Evolutionary conservation across 2,113 vertebrate species (phyloP).

Genomic region (Tychaedon coryphoeus): DNA sequence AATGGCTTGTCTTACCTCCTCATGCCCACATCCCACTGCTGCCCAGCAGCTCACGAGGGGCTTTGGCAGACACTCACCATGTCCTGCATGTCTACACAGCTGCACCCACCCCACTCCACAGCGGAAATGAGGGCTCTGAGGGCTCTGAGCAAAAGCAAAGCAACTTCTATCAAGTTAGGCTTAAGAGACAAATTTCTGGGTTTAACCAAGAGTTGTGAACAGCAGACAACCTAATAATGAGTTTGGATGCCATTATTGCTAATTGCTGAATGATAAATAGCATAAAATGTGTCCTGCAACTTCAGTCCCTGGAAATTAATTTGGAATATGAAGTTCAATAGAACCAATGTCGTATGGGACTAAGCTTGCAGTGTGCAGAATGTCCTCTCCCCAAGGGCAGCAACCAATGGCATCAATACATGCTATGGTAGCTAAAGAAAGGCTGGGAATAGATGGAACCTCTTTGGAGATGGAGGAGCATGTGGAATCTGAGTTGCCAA

Average conservation of each 20-base stretch:
- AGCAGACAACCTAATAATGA: not conserved
- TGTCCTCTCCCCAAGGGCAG: conserved; percentile 40
- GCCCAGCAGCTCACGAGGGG: not conserved
- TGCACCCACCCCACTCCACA: not conserved
- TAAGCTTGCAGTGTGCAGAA: not conserved
- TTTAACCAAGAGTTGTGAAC: not conserved
- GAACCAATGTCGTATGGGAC: not conserved
- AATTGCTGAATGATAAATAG: conserved; percentile 49
- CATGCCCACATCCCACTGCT: not conserved
- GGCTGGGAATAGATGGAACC: not conserved
- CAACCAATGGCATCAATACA: not conserved
- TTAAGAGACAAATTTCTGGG: not conserved
- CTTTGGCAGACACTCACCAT: not conserved
- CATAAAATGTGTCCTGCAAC: conserved; percentile 7
- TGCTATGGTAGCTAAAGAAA: not conserved
- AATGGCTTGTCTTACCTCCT: not conserved
- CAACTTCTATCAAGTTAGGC: not conserved
- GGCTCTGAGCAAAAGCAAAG: not conserved
- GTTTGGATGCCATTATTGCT: conserved; percentile 39
- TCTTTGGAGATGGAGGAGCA: not conserved
- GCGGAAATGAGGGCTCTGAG: not conserved
- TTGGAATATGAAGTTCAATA: conserved; percentile 29
- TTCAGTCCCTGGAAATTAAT: conserved; percentile 14
- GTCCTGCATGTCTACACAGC: not conserved
- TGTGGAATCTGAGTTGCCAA: not conserved